Conservation (phyloP, 2,797 vertebrate species). For the Nasua narica region DNA sequence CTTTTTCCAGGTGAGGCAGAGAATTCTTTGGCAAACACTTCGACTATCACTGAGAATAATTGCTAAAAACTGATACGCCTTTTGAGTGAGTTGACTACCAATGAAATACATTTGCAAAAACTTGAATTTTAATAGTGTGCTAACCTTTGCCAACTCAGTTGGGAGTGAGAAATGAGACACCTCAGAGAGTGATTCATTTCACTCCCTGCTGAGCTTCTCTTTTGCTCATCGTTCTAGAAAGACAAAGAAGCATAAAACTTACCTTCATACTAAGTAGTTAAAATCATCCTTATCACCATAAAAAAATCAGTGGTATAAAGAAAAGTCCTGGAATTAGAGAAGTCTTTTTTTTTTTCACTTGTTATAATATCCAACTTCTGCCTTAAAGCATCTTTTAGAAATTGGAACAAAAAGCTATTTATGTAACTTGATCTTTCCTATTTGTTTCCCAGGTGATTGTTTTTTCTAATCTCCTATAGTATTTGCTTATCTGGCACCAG, state of each 20-base stretch:
- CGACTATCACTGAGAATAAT: not conserved
- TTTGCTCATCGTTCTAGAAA: constrained; percentile 28
- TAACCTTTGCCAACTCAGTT: constrained; percentile 49
- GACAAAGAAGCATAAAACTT: constrained; percentile 31
- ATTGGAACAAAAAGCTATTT: not conserved
- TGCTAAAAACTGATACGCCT: not conserved
- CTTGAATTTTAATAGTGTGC: constrained; percentile 54
- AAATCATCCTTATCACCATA: not conserved
- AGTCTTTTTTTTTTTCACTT: not conserved
- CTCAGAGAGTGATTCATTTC: constrained; percentile 25
- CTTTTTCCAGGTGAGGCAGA: not conserved
- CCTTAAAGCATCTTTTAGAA: not conserved
- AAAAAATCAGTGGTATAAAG: not conserved
- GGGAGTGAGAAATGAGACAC: constrained; percentile 47
- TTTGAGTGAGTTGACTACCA: constrained; percentile 32
- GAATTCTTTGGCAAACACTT: constrained; percentile 5
- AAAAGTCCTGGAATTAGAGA: not conserved
- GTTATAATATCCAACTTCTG: not conserved
- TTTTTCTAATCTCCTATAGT: not conserved
- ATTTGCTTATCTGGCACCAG: not conserved
- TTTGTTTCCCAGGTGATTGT: not conserved
- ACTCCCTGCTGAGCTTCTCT: not conserved
- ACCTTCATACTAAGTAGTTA: not conserved
- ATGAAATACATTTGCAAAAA: constrained; percentile 42
- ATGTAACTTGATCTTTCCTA: not conserved